Evolutionary conservation across 2,113 vertebrate species (phyloP), one percentile per base, ranked within the genome.

Genomic region (Scortum barcoo): DNA sequence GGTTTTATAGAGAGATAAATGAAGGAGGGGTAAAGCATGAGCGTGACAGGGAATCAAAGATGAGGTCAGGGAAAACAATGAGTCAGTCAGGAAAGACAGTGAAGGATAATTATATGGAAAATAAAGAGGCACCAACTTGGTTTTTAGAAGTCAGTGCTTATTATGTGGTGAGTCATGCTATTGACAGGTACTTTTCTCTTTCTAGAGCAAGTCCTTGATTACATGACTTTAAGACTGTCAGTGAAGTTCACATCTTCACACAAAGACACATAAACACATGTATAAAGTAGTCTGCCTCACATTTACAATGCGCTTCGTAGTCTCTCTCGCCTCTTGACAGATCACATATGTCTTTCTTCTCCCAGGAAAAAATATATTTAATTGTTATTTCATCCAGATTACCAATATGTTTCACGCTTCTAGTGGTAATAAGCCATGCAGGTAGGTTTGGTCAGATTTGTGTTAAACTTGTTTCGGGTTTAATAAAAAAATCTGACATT

Each of bases 81-180:
- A 84, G 58, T 77, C 44, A 75, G 46, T 61, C 48, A 84, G 36
- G 60, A 71, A 67, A 80, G 53, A 57, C 40, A 80, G 76, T 44
- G 22, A 67, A 50, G 50, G 50, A 77, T 91, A 82, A 88, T 92
- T 88, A 77, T 17, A 66, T 5, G 42, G 51, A 48, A 33, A 38
- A 44, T 51, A 74, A 54, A 68, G 36, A 77, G 60, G 51, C 3
- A 1, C 61, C 22, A 33, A 70, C 53, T 66, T 75, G 20, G 8
- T 86, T 90, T 85, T 72, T 50, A 81, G 66, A 76, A 61, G 24
- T 77, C 68, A 4, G 53, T 0, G 62, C 44, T 80, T 63, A 68
- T 86, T 86, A 75, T 76, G 78, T 80, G 44, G 63, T 86, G 86
- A 89, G 58, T 91, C 86, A 89, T 48, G 46, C 80, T 72, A 50